Evolutionary conservation across 1,140 invertebrate genomes (phyloP), one percentile per base, ranked within the genome.

Genomic region (Homarus americanus): DNA sequence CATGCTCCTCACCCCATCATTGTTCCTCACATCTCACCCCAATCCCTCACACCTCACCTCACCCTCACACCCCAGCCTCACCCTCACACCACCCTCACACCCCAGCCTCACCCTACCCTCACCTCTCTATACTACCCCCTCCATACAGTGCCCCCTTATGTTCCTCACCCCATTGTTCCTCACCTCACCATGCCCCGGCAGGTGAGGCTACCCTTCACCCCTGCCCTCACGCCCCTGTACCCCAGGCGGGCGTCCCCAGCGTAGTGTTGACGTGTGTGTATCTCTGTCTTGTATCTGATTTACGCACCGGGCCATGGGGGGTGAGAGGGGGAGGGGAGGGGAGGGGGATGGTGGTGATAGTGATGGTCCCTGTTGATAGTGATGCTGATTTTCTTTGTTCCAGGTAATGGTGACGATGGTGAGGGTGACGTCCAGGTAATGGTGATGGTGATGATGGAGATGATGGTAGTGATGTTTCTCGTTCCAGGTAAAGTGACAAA

Each of bases 251-350:
- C n/a, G 12, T n/a, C n/a, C 58, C 58, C 58, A 12, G n/a, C 58
- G 12, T 34, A 72, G 24, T 72, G 69, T 72, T 72, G 69, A 34
- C 36, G 69, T 32, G 28, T n/a, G n/a, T n/a, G n/a, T 72, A 72
- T 72, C 69, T 72, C 69, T 72, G 69, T 10, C 69, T 28, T 32
- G 69, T 34, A 72, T 72, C 69, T 72, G 69, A 72, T 72, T 72
- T 72, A 72, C 69, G 36, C 28, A 34, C 28, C 28, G 69, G 69
- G 24, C 28, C 28, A 34, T n/a, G 69, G 28, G 69, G 69, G 28
- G 69, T 72, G 28, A 32, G 69, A 28, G 69, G 28, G 69, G 12
- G 69, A 72, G 69, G 69, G n/a, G n/a, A 34, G n/a, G n/a, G n/a
- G n/a, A n/a, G n/a, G n/a, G n/a, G n/a, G n/a, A n/a, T n/a, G n/a